phyloP scores from a whole-genome alignment of 2,113 vertebrate genomes.

The Ammodramus savannarum region DNA sequence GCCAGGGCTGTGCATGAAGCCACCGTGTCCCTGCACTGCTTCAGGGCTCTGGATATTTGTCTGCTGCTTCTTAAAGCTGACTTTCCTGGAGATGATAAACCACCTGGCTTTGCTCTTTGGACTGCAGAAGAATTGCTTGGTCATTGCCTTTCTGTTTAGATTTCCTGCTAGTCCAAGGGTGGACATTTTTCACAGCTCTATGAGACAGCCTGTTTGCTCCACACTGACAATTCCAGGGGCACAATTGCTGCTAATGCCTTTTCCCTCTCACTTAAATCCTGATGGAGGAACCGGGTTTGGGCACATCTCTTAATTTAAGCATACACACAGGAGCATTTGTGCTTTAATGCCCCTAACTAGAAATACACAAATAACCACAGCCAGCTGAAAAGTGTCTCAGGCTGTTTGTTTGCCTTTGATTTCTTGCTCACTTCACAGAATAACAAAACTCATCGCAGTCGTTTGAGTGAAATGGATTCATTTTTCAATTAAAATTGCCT shows the following conservation, averaged over 20 bases:
- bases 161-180: neutral
- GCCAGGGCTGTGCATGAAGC: fast-evolving
- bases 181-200: neutral
- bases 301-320: conserved; percentile 14
- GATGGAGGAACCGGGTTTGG: neutral
- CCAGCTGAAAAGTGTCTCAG: neutral
- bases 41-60: neutral
- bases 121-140: neutral
- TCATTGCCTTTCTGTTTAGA: neutral
- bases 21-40: neutral
- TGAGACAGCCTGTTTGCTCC: neutral
- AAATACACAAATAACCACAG: neutral
- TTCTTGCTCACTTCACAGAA: conserved; percentile 14
- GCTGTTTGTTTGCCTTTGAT: conserved; percentile 3
- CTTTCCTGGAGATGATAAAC: neutral
- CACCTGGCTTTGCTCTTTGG: neutral
- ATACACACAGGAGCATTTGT: neutral
- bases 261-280: conserved; percentile 7
- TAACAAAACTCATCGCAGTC: neutral
- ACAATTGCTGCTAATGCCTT: conserved; percentile 10
- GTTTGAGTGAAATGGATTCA: neutral
- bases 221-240: neutral
- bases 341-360: neutral
- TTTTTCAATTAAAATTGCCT: conserved; percentile 45
- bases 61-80: neutral